Percentiles rank a stretch among this genome's conserved stretches.
phyloP scores from a whole-genome alignment of 1,140 invertebrate species.

The Nephila pilipes region DNA sequence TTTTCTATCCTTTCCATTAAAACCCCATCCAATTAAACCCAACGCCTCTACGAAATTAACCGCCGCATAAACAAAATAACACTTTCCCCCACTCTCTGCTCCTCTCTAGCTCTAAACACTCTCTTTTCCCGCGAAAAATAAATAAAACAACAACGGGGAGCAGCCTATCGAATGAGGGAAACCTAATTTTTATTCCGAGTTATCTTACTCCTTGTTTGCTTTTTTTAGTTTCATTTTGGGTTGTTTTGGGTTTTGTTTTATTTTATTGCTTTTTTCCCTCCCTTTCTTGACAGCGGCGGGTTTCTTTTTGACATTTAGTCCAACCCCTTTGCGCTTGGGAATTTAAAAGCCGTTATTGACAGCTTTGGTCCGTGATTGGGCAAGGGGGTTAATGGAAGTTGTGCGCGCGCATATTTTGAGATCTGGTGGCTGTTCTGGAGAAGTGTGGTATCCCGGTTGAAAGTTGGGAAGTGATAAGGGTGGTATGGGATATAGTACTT shows the following conservation, averaged over 20 bases:
- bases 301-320: constrained; percentile 67
- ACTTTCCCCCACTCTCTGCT: background rate
- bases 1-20: constrained; percentile 32
- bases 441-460: background rate
- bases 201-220: constrained; percentile 58
- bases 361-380: constrained; percentile 70
- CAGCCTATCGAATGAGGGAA: constrained; percentile 61
- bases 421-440: constrained; percentile 42
- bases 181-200: constrained; percentile 74
- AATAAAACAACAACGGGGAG: constrained; percentile 56
- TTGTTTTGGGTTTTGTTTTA: background rate
- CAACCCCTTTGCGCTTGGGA: constrained; percentile 70
- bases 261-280: background rate
- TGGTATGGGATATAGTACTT: too few species aligned
- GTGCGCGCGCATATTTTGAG: constrained; percentile 47
- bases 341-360: constrained; percentile 77
- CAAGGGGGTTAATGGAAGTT: constrained; percentile 38
- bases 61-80: constrained; percentile 59
- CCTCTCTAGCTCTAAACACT: background rate
- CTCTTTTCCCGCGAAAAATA: constrained; percentile 27
- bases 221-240: background rate
- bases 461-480: background rate
- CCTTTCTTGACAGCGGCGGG: background rate
- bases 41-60: constrained; percentile 43
- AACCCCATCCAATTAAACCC: constrained; percentile 68